phyloP scores from a whole-genome alignment of 2,888 invertebrate species.

The Volucella bombylans region DNA sequence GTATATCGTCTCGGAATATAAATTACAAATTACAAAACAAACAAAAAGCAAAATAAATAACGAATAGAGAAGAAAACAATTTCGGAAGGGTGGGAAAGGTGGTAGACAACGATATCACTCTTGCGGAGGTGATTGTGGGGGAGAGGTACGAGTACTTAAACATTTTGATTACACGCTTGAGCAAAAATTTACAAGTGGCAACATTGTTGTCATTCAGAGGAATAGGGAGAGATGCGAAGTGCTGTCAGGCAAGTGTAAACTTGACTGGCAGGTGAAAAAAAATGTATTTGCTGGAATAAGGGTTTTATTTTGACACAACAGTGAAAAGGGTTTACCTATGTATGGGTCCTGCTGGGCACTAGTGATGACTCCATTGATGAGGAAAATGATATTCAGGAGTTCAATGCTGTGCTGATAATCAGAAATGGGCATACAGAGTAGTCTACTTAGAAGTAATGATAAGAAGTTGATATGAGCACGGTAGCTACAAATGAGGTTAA shows the following conservation, averaged over 20 bases:
- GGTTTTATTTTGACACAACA: background rate
- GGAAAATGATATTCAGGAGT: too few relatives aligned
- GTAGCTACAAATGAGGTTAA: too few relatives aligned
- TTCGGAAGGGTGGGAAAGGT: background rate
- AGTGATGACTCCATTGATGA: too few relatives aligned
- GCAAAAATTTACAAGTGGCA: constrained; percentile 28
- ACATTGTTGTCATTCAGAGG: constrained; percentile 21
- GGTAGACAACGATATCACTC: background rate
- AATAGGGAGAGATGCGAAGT: too few relatives aligned
- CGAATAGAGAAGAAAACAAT: constrained; percentile 5
- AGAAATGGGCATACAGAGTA: too few relatives aligned
- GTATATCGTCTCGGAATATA: constrained; percentile 48
- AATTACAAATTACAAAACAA: constrained; percentile 33
- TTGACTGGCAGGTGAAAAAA: constrained; percentile 26
- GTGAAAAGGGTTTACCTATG: background rate
- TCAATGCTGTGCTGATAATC: too few relatives aligned
- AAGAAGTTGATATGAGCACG: too few relatives aligned
- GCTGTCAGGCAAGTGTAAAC: constrained; percentile 6
- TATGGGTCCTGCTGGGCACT: too few relatives aligned
- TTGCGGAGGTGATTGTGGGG: background rate
- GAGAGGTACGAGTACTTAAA: background rate
- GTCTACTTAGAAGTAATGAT: too few relatives aligned
- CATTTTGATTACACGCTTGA: constrained; percentile 47
- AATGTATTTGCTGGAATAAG: background rate
- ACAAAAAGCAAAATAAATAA: constrained; percentile 19